A percentile compares a stretch with the other conserved stretches of the same genome.
Conservation (phyloP, 1,140 invertebrate species). For the Drosophila hydei region DNA sequence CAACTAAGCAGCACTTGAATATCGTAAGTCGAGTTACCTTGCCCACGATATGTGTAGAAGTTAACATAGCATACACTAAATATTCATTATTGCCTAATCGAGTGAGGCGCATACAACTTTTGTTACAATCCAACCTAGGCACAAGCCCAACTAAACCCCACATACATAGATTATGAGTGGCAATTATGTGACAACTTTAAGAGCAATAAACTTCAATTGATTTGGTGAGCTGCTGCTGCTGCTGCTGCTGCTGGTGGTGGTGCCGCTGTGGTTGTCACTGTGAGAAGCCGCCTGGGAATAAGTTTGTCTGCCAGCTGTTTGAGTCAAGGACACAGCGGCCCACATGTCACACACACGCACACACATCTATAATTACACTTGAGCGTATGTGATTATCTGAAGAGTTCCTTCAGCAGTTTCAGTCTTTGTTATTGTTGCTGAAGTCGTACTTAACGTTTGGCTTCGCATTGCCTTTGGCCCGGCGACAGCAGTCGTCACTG, state of each 20-base stretch:
- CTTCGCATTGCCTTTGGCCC: background rate
- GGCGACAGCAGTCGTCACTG: background rate
- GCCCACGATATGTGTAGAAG: background rate
- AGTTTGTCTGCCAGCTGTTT: background rate
- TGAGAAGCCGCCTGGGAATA: conserved; percentile 2
- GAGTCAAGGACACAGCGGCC: conserved; percentile 7
- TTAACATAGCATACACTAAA: background rate
- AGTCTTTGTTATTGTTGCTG: conserved; percentile 4
- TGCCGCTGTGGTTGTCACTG: conserved; percentile 1
- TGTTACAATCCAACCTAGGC: background rate
- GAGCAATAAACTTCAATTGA: conserved; percentile 14
- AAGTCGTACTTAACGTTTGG: conserved; percentile 10
- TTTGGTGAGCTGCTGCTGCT: background rate
- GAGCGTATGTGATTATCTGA: conserved; percentile 21
- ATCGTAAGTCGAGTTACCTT: too few relatives aligned
- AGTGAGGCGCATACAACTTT: background rate
- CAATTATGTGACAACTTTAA: conserved; percentile 13
- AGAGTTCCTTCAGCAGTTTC: conserved; percentile 7
- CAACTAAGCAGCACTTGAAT: too few relatives aligned
- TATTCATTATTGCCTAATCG: too few relatives aligned
- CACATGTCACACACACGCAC: background rate
- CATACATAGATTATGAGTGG: background rate
- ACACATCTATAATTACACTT: conserved; percentile 12
- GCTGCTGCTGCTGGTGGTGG: background rate
- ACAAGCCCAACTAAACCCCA: background rate